Evolutionary conservation across 2,888 invertebrate species (phyloP).

Genomic region (Agrotis clavis): DNA sequence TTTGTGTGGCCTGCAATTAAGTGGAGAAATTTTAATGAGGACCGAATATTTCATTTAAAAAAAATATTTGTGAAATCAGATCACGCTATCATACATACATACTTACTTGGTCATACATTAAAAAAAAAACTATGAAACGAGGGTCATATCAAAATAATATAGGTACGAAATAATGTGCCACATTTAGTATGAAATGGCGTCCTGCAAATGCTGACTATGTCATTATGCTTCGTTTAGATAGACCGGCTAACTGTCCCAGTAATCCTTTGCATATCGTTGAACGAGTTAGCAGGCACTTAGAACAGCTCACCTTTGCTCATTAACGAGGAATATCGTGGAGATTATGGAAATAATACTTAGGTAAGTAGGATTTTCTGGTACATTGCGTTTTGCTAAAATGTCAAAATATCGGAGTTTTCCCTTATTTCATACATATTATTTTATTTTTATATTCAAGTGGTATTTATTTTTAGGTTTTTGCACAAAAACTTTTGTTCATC

Average conservation of each 20-base stretch:
- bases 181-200: slow-evolving; percentile 32
- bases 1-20: too few relatives aligned
- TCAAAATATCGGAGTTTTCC: not conserved
- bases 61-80: too few relatives aligned
- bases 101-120: too few relatives aligned
- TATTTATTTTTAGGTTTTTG: not conserved
- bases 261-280: slow-evolving; percentile 55
- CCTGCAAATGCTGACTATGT: slow-evolving; percentile 37
- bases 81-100: too few relatives aligned
- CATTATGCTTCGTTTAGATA: slow-evolving; percentile 33
- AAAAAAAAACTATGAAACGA: slow-evolving; percentile 30
- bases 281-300: slow-evolving; percentile 35
- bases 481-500: slow-evolving; percentile 23
- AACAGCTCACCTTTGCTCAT: slow-evolving; percentile 25
- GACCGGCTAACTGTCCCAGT: slow-evolving; percentile 13
- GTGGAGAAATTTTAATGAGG: too few relatives aligned
- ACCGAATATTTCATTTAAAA: too few relatives aligned
- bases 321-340: slow-evolving; percentile 25
- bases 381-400: slow-evolving; percentile 9
- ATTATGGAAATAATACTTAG: slow-evolving; percentile 25
- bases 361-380: not conserved
- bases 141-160: slow-evolving; percentile 21
- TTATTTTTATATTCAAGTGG: slow-evolving; percentile 1
- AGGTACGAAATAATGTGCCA: slow-evolving; percentile 25
- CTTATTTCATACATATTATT: not conserved